Evolutionary conservation across 2,888 invertebrate species (phyloP).

Genomic region (Dryomyza anilis): DNA sequence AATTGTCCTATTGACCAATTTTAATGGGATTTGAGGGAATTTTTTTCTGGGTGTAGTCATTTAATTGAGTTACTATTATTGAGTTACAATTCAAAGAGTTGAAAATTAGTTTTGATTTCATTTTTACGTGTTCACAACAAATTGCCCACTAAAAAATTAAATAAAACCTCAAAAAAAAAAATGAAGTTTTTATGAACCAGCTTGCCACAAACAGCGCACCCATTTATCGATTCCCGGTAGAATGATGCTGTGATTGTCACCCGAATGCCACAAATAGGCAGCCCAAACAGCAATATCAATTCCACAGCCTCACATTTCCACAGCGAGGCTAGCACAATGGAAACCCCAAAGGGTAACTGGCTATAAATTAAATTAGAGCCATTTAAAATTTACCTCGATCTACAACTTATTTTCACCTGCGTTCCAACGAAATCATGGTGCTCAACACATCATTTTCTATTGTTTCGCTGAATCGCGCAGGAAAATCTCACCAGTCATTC

Average conservation of each 20-base stretch:
- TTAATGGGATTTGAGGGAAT: too few relatives aligned
- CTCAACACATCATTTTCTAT: too few relatives aligned
- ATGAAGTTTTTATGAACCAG: background rate
- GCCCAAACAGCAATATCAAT: conserved; percentile 20
- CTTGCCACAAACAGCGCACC: background rate
- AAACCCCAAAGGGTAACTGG: conserved; percentile 3
- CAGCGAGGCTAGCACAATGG: background rate
- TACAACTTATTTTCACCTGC: conserved; percentile 52
- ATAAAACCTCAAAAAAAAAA: conserved; percentile 4
- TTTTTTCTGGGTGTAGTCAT: too few relatives aligned
- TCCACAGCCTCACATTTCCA: background rate
- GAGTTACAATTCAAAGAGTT: background rate
- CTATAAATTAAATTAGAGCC: conserved; percentile 32
- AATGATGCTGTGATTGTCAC: conserved; percentile 15
- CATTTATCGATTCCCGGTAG: conserved; percentile 17
- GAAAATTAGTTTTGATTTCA: background rate
- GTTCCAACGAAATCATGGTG: background rate
- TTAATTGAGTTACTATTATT: background rate
- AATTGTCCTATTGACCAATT: too few relatives aligned
- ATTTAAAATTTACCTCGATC: conserved; percentile 21
- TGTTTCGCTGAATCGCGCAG: background rate
- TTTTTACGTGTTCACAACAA: conserved; percentile 14
- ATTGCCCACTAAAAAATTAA: conserved; percentile 13
- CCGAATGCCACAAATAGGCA: background rate
- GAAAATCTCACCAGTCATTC: conserved; percentile 8